These are phyloP conservation scores for Agrotis segetum DNA, from an alignment of 2,888 invertebrate species.

Conservation along the genomic window DNA sequence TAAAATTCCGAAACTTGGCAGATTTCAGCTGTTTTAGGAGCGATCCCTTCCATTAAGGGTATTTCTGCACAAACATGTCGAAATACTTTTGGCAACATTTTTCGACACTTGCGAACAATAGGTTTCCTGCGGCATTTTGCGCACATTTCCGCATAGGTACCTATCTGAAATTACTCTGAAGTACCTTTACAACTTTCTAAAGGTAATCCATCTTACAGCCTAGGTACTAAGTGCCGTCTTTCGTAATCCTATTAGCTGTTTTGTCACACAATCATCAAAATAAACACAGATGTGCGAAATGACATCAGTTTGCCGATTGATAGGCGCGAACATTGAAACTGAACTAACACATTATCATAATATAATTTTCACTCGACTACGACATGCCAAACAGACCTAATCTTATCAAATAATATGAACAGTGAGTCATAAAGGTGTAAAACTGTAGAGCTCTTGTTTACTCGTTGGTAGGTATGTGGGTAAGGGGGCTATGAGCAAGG, in stretches of 20 bases:
- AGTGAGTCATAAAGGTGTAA: slow-evolving; percentile 46
- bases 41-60: slow-evolving; percentile 14
- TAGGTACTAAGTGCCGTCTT: neutral
- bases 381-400: slow-evolving; percentile 36
- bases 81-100: slow-evolving; percentile 8
- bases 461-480: slow-evolving; percentile 7
- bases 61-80: neutral
- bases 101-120: slow-evolving; percentile 2
- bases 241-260: neutral
- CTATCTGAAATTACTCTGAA: slow-evolving; percentile 9
- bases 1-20: slow-evolving; percentile 23
- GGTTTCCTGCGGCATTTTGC: slow-evolving; percentile 4
- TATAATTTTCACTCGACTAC: slow-evolving; percentile 15
- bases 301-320: slow-evolving; percentile 12
- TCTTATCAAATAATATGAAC: slow-evolving; percentile 48
- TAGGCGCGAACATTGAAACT: slow-evolving; percentile 15
- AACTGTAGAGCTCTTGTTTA: slow-evolving; percentile 31
- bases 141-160: slow-evolving; percentile 5
- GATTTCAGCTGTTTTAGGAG: slow-evolving; percentile 1
- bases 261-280: slow-evolving; percentile 28
- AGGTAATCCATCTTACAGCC: neutral
- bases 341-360: slow-evolving; percentile 23
- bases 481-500: slow-evolving; percentile 42
- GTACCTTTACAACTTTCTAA: neutral
- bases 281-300: slow-evolving; percentile 28